Evolutionary conservation across 2,797 vertebrate species (phyloP), one percentile per base, ranked within the genome.

Genomic region (Microctenopoma steveboyesi): DNA sequence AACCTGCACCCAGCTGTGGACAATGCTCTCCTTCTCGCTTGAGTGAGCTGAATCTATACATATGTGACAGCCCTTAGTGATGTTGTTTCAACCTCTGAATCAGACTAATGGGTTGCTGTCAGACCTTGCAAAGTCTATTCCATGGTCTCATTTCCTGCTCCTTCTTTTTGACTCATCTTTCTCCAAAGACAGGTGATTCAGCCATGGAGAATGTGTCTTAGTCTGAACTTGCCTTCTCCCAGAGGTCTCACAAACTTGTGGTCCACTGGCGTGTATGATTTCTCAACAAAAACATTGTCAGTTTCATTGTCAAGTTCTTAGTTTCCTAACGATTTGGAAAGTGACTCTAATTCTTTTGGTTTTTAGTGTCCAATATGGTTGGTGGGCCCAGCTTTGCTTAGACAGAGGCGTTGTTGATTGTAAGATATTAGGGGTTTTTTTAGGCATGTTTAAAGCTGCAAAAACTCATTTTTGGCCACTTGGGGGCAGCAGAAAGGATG

Each of bases 121-220:
- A 74, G 72, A 68, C 70, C 46, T 50, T 63, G 85, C 75, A 51
- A 61, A 30, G 48, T 73, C 65, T 66, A 22, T 45, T 62, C 42
- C 47, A 7, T 67, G 86, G 84, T 84, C 87, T 79, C 16, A 18
- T 18, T 22, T 22, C 18, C 46, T 48, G 15, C 15, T 48, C 18
- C 16, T 46, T n/a, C 42, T 45, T 45, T n/a, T 25, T 48, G 9
- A 48, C 46, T n/a, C 16, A n/a, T 45, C 43, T 60, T 81, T 61
- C 57, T 73, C 48, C 45, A 57, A 68, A 75, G 69, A 77, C 70
- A 56, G 76, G 79, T 87, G 82, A 90, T 89, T 89, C 88, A 89
- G 69, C 55, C 65, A 1, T 14, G 11, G 82, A 86, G 83, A 88
- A 89, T 83, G 83, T 51, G 68, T 75, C 86, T 69, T 2, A 59